Percentiles rank a stretch among this genome's conserved stretches.
Evolutionary conservation across 2,888 invertebrate genomes (phyloP).

Genomic region (Scelioninae gen. 1): DNA sequence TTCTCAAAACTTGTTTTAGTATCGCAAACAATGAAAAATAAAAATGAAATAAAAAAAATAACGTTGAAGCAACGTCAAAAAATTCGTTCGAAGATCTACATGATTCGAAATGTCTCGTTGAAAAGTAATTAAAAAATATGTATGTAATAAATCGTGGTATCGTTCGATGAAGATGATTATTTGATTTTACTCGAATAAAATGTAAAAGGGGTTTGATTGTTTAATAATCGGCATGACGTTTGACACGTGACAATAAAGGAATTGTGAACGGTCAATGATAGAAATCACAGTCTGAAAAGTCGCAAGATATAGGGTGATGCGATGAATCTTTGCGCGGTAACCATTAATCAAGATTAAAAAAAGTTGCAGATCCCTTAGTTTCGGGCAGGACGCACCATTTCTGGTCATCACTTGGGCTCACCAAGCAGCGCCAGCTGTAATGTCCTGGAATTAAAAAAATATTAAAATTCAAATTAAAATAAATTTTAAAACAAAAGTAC

Average conservation of each 20-base stretch:
- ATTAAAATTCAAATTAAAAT: slow-evolving; percentile 19
- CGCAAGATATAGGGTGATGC: too few species aligned
- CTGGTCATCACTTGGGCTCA: slow-evolving; percentile 81
- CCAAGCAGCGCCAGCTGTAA: slow-evolving; percentile 82
- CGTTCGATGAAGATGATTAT: slow-evolving; percentile 46
- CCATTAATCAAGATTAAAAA: slow-evolving; percentile 60
- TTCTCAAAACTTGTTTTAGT: slow-evolving; percentile 29
- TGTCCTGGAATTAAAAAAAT: slow-evolving; percentile 76
- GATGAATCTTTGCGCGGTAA: slow-evolving; percentile 31
- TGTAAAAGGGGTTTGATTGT: background rate
- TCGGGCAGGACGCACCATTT: slow-evolving; percentile 77
- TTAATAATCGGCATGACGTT: slow-evolving; percentile 3
- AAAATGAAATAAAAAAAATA: slow-evolving; percentile 3
- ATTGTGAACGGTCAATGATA: slow-evolving; percentile 34
- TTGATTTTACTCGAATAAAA: slow-evolving; percentile 2
- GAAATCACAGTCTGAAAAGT: slow-evolving; percentile 62
- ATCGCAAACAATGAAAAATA: slow-evolving; percentile 8
- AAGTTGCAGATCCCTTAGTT: slow-evolving; percentile 52
- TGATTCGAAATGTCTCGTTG: slow-evolving; percentile 31
- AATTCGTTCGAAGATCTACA: slow-evolving; percentile 44
- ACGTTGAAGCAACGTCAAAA: slow-evolving; percentile 30
- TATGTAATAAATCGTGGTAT: slow-evolving; percentile 2
- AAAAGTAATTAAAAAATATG: slow-evolving; percentile 18
- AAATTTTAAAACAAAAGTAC: too few species aligned
- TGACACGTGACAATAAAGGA: slow-evolving; percentile 12